These are phyloP conservation scores for Eupsittula cactorum DNA, from an alignment of 2,113 vertebrate species.

Conservation along the genomic window DNA sequence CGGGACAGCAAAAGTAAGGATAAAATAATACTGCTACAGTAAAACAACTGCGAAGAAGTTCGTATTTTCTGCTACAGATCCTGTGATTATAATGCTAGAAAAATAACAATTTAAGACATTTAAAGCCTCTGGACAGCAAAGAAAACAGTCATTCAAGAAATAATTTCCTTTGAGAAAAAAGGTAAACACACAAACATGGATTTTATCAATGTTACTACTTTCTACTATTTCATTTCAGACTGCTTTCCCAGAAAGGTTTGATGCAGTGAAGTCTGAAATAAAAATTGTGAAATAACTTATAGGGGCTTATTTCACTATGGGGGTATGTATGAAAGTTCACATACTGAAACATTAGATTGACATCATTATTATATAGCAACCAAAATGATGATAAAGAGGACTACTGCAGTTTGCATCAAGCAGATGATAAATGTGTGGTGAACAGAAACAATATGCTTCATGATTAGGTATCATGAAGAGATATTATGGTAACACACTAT, in stretches of 20 bases:
- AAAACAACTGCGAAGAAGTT: background rate
- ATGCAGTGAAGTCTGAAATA: background rate
- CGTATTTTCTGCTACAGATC: background rate
- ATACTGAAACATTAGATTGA: background rate
- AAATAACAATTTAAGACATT: background rate
- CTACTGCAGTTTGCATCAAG: background rate
- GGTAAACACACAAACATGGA: background rate
- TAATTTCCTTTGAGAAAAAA: background rate
- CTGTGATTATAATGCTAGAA: background rate
- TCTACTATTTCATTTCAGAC: background rate
- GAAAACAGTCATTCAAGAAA: background rate
- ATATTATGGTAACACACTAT: background rate
- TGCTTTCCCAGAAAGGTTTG: background rate
- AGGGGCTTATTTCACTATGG: background rate
- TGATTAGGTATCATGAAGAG: background rate
- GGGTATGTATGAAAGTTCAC: background rate
- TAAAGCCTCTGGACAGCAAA: background rate
- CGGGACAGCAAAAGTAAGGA: background rate
- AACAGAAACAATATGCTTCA: background rate
- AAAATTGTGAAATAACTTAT: background rate
- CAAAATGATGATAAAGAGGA: background rate
- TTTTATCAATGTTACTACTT: background rate
- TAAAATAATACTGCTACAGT: background rate
- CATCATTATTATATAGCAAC: background rate
- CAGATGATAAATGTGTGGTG: background rate